Evolutionary conservation across 2,113 vertebrate species (phyloP).

Genomic region (Piaya cayana): DNA sequence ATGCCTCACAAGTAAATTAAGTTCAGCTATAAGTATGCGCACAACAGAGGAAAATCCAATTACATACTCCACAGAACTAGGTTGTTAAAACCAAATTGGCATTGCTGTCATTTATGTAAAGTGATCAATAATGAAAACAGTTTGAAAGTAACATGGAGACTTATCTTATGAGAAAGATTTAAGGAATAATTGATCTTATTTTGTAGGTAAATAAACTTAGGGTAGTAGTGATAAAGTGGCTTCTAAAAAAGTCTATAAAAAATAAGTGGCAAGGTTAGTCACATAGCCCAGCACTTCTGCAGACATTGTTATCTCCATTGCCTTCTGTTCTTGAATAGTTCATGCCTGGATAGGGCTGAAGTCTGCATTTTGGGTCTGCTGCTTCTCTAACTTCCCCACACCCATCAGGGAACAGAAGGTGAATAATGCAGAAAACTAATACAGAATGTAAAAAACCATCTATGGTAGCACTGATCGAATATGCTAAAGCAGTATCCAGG

Average conservation of each 20-base stretch:
- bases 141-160: neutral
- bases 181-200: neutral
- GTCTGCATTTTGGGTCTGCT: neutral
- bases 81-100: neutral
- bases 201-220: neutral
- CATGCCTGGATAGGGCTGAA: neutral
- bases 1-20: neutral
- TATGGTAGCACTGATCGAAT: neutral
- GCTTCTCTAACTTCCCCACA: rapidly evolving
- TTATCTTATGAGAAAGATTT: neutral
- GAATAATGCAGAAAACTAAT: neutral
- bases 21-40: neutral
- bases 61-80: neutral
- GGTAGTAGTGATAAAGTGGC: neutral
- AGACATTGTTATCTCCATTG: neutral
- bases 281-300: neutral
- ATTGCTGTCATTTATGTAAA: neutral
- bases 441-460: neutral
- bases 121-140: neutral
- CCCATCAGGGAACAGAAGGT: neutral
- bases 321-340: neutral
- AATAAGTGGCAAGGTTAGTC: neutral
- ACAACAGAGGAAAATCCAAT: neutral
- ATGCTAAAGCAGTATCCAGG: neutral
- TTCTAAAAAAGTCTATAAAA: neutral